Evolutionary conservation across 2,888 invertebrate genomes (phyloP), one percentile per base, ranked within the genome.

Genomic region (Scaptomyza caliginosa): DNA sequence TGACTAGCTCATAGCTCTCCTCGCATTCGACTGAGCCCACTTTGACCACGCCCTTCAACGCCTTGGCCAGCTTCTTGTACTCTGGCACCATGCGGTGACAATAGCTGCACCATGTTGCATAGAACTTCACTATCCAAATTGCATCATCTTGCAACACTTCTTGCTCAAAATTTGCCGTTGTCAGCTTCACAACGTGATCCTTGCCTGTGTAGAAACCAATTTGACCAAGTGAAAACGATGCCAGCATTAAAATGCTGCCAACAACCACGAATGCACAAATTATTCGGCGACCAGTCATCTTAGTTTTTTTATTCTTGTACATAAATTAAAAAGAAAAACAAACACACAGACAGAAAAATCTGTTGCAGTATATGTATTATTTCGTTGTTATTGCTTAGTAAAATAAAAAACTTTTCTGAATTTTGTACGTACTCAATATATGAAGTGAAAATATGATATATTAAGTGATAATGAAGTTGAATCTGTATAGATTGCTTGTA

Each of bases 81-180:
- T 59, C 59, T 19, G 59, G n/a, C 19, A 23, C 19, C 8, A 59
- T 13, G 16, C 1, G 7, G 16, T 32, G 30, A n/a, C 59, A 59
- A 24, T 46, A 16, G 3, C 17, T 21, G 57, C 59, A 59, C 59
- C 59, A 57, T 0, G 11, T 1, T n/a, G 59, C 59, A 59, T 59
- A 59, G 30, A 59, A 59, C 3, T 59, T 45, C 0, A 59, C 59
- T 0, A 59, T 7, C 59, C 59, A 59, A 39, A 57, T 45, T 19
- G 30, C 39, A 16, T 59, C 57, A 19, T 59, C 59, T 24, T 39
- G 19, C 24, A 59, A 16, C 24, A 57, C 58, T 24, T 13, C n/a
- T 8, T 16, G 16, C 2, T 57, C 28, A 24, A 59, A 59, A 2
- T 46, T 24, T 0, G 4, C 3, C 0, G 1, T 3, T 1, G 10